Base-by-base conservation (phyloP, 1,140 invertebrate species). In the Drosophila rufa region DNA sequence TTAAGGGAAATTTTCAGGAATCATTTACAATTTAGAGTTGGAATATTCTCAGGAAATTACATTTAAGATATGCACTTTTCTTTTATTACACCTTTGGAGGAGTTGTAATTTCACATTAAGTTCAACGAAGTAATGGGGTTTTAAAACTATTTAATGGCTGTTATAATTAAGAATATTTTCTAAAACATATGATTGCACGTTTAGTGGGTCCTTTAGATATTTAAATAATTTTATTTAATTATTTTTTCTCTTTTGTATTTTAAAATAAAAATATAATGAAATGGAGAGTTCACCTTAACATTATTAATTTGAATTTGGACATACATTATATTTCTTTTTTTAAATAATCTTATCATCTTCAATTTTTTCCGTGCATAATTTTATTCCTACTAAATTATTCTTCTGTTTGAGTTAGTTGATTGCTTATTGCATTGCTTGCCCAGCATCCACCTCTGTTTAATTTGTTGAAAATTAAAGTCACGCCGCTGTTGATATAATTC, bases 401-500 rank as follows among this genome's bases (percentile, higher is more conserved):
- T 30, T 71, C 53, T 59, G 38, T 73, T 71, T 70, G 51, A 71
- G 53, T 71, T 71, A 73, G 11, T 51, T 51, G 45, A 71, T 71
- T 73, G 67, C 69, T 48, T 48, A 36, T 57, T 48, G 15, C 27
- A 30, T 30, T 30, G 7, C 51, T 25, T 11, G 66, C 5, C 53
- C 36, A n/a, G 19, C 53, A 22, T 40, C 36, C 55, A 60, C 68
- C 68, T 73, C 68, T 30, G 68, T 73, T 74, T 60, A 50, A 73
- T 73, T 74, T 73, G 38, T 14, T 43, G 27, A 22, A 79, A 78
- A 59, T 70, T 76, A 65, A 57, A 84, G 81, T 84, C 81, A 84
- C 82, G 81, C 82, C 79, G 77, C 82, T 66, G 77, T 77, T 84
- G 81, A 84, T 80, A 84, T 84, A 84, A 84, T 79, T 84, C 65